phyloP scores from a whole-genome alignment of 1,140 invertebrate genomes.

The Tetraneura akinire region DNA sequence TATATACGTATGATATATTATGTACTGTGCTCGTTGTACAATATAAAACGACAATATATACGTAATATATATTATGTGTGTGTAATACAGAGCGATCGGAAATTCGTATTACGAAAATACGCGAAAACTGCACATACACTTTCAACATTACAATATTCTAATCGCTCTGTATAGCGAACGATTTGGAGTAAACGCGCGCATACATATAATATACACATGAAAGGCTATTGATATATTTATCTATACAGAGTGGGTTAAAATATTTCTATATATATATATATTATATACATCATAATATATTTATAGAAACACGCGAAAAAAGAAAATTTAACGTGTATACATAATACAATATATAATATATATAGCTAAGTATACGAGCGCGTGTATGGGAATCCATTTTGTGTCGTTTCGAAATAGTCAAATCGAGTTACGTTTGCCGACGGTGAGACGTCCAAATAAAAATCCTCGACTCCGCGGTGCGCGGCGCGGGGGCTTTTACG shows the following conservation, averaged over 20 bases:
- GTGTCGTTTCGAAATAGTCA: slow-evolving; percentile 33
- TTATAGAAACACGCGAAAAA: not conserved
- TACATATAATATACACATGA: not conserved
- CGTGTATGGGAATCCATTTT: slow-evolving; percentile 21
- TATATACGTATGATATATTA: not conserved
- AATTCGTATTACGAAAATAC: too few relatives aligned
- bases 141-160: too few relatives aligned
- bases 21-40: not conserved
- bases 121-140: too few relatives aligned
- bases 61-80: not conserved
- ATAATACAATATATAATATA: too few relatives aligned
- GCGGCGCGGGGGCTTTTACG: slow-evolving; percentile 42
- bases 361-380: too few relatives aligned
- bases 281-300: not conserved
- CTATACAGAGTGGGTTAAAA: not conserved
- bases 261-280: not conserved
- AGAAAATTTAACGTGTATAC: not conserved
- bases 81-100: not conserved
- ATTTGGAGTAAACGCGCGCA: not conserved
- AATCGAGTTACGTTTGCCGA: slow-evolving; percentile 47
- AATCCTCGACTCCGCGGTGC: slow-evolving; percentile 26
- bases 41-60: slow-evolving; percentile 1
- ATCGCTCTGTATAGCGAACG: too few relatives aligned
- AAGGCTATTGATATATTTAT: not conserved
- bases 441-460: slow-evolving; percentile 40